phyloP scores from a whole-genome alignment of 2,113 vertebrate species.

The Tringa solitaria region DNA sequence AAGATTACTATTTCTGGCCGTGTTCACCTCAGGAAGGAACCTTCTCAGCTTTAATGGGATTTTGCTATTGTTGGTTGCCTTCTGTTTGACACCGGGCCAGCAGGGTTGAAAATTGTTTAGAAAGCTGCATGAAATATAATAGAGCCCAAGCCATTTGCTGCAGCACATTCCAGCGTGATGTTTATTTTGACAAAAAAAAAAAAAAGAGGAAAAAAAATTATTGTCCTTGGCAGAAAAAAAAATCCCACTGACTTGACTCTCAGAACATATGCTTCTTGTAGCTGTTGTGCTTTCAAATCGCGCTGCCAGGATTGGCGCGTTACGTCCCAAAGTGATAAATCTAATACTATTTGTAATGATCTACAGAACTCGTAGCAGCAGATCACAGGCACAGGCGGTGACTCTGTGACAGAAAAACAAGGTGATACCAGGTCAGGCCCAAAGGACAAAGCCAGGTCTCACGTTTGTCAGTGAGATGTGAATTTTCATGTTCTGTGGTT shows the following conservation, averaged over 20 bases:
- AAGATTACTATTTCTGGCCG: conserved; percentile 96
- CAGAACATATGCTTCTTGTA: conserved; percentile 72
- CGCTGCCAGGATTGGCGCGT: conserved; percentile 55
- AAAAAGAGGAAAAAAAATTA: conserved; percentile 70
- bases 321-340: conserved; percentile 58
- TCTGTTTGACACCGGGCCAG: conserved; percentile 93
- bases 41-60: conserved; percentile 96
- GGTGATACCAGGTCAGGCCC: background rate
- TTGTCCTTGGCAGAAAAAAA: conserved; percentile 80
- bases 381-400: background rate
- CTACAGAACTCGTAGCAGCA: conserved; percentile 28
- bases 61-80: conserved; percentile 96
- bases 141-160: conserved; percentile 76
- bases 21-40: conserved; percentile 97
- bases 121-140: conserved; percentile 86
- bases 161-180: conserved; percentile 78
- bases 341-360: conserved; percentile 53
- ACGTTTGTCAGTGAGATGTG: background rate
- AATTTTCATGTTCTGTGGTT: background rate
- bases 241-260: conserved; percentile 63
- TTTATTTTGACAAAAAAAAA: conserved; percentile 76
- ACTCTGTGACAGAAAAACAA: background rate
- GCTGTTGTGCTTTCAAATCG: conserved; percentile 69
- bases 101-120: conserved; percentile 80
- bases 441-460: background rate